A percentile compares a stretch with the other conserved stretches of the same genome.
Evolutionary conservation across 2,797 vertebrate species (phyloP).

Genomic region (Sebastes minor): DNA sequence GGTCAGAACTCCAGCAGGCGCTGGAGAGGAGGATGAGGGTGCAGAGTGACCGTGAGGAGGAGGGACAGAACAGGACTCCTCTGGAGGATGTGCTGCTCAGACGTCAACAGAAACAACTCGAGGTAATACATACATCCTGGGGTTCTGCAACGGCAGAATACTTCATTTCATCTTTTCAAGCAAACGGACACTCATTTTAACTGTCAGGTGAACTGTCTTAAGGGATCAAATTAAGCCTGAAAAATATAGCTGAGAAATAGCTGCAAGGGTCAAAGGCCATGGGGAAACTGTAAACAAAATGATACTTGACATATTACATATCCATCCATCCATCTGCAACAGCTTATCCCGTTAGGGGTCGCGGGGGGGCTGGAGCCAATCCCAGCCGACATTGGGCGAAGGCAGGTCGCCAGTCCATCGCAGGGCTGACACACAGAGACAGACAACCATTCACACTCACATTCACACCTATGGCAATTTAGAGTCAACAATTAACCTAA

Average conservation of each 20-base stretch:
- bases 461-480: too few species aligned
- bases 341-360: too few species aligned
- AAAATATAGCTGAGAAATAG: neutral
- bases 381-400: too few species aligned
- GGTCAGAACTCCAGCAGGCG: conserved; percentile 80
- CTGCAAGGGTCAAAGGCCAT: neutral
- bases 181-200: neutral
- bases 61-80: conserved; percentile 67
- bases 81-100: conserved; percentile 76
- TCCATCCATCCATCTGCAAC: too few species aligned
- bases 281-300: too few species aligned
- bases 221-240: neutral
- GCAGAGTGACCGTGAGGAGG: conserved; percentile 71
- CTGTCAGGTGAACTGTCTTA: neutral
- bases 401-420: too few species aligned
- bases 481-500: too few species aligned
- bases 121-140: conserved; percentile 59
- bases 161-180: neutral
- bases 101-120: conserved; percentile 77
- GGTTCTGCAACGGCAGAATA: neutral
- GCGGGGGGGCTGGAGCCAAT: too few species aligned
- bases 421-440: too few species aligned
- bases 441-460: too few species aligned
- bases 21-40: conserved; percentile 79
- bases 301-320: too few species aligned